Evolutionary conservation across 2,113 vertebrate species (phyloP), one percentile per base, ranked within the genome.

Genomic region (Pelusios castaneus): DNA sequence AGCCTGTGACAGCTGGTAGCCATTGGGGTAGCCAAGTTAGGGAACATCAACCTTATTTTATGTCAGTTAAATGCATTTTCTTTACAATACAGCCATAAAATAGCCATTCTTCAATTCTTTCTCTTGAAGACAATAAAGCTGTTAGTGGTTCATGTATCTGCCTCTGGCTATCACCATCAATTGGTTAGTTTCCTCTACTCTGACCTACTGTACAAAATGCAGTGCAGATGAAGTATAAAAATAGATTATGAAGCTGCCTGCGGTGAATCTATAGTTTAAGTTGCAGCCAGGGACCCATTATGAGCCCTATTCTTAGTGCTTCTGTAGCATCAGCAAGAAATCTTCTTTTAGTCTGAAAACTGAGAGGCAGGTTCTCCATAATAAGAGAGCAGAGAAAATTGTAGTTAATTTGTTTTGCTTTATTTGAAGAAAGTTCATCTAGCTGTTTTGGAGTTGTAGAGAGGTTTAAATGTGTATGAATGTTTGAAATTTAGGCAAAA

Each of bases 141-240:
- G 16, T 27, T 86, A 5, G 22, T 24, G 11, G 49, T 55, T 91
- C 47, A 13, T 77, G 19, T 79, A 49, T 29, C 9, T 87, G 45
- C 21, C n/a, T 10, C 47, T 60, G 43, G 24, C 41, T 75, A 22
- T 12, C 24, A 17, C 2, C 73, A 43, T 76, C 73, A 76, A 43
- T 49, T 0, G 0, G 56, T 22, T n/a, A 16, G 5, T 31, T 87
- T 58, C 27, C 63, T 63, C 38, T 1, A 1, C 25, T 31, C 0
- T 82, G 49, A 84, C 2, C 56, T n/a, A 3, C 41, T 43, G 1
- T 17, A 8, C 17, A 47, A 56, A 49, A 88, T 38, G 45, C 11
- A 85, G 17, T 13, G 2, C 43, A 29, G 1, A 77, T 1, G 82
- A 3, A 34, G 29, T 11, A 2, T 21, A 73, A 41, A 82, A 80